Conservation (phyloP, 2,888 invertebrate genomes). For the Orthosia gothica region DNA sequence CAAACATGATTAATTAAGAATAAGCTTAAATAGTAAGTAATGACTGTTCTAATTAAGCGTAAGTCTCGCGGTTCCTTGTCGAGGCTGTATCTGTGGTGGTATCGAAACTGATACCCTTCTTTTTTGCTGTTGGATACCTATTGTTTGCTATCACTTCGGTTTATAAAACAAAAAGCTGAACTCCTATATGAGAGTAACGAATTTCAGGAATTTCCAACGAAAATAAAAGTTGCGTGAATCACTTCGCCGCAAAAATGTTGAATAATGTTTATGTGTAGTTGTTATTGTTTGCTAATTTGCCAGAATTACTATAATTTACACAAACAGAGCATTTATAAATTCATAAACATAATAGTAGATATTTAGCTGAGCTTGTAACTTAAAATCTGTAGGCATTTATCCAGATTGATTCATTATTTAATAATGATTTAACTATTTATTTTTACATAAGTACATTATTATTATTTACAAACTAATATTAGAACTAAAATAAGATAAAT, state of each 20-base stretch:
- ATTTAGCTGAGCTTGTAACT: neutral
- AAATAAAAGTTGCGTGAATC: slow-evolving; percentile 11
- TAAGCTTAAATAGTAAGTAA: slow-evolving; percentile 69
- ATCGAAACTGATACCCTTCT: slow-evolving; percentile 27
- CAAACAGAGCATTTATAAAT: neutral
- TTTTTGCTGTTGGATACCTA: slow-evolving; percentile 36
- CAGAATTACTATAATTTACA: neutral
- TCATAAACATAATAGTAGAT: neutral
- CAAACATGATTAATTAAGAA: slow-evolving; percentile 81
- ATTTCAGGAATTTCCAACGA: neutral
- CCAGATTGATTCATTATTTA: neutral
- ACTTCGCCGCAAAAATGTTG: neutral
- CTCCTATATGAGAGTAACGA: neutral
- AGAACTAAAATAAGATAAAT: no score
- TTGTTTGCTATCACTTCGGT: slow-evolving; percentile 49
- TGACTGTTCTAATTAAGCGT: slow-evolving; percentile 75
- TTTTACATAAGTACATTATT: no score
- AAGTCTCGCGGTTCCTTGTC: slow-evolving; percentile 63
- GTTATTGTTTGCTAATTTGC: neutral
- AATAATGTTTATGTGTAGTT: neutral
- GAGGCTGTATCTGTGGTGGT: slow-evolving; percentile 43
- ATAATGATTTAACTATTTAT: no score
- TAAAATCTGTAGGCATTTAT: neutral
- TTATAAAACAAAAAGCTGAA: slow-evolving; percentile 20
- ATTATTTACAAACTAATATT: no score